Conservation (phyloP, 2,113 vertebrate genomes). For the Perca schrenkii region DNA sequence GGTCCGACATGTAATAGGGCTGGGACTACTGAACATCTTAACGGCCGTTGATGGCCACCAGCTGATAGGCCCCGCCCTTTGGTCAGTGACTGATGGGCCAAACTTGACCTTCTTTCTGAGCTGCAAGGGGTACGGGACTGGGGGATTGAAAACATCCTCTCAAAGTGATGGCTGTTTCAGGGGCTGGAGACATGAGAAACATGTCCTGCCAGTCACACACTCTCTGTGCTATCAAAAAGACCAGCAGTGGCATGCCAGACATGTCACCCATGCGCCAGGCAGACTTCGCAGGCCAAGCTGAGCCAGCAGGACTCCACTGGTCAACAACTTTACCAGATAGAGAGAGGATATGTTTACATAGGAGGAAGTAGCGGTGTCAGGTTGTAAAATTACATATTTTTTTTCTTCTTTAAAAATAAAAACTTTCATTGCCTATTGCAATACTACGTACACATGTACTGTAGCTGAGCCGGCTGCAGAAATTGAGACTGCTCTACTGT, state of each 20-base stretch:
- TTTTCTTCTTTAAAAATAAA: background rate
- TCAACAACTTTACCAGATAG: slow-evolving; percentile 82
- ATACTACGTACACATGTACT: background rate
- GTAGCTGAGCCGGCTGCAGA: slow-evolving; percentile 19
- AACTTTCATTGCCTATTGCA: background rate
- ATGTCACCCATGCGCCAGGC: slow-evolving; percentile 80
- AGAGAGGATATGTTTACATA: slow-evolving; percentile 76
- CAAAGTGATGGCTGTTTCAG: slow-evolving; percentile 83
- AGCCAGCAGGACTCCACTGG: slow-evolving; percentile 68
- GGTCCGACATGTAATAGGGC: slow-evolving; percentile 43
- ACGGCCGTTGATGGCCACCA: slow-evolving; percentile 79
- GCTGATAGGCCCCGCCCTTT: slow-evolving; percentile 82
- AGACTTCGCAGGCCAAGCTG: slow-evolving; percentile 77
- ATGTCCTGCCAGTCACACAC: slow-evolving; percentile 81
- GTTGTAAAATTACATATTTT: background rate
- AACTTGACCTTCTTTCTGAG: slow-evolving; percentile 85
- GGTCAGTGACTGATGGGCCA: slow-evolving; percentile 87
- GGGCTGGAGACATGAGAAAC: slow-evolving; percentile 83
- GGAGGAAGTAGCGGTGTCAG: slow-evolving; percentile 46
- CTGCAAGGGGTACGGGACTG: slow-evolving; percentile 59
- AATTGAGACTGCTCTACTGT: background rate
- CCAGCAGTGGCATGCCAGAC: slow-evolving; percentile 82
- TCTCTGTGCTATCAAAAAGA: slow-evolving; percentile 81
- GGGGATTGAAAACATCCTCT: slow-evolving; percentile 87
- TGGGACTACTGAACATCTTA: slow-evolving; percentile 54